phyloP scores from a whole-genome alignment of 2,113 vertebrate species.

The Arvicanthis niloticus region DNA sequence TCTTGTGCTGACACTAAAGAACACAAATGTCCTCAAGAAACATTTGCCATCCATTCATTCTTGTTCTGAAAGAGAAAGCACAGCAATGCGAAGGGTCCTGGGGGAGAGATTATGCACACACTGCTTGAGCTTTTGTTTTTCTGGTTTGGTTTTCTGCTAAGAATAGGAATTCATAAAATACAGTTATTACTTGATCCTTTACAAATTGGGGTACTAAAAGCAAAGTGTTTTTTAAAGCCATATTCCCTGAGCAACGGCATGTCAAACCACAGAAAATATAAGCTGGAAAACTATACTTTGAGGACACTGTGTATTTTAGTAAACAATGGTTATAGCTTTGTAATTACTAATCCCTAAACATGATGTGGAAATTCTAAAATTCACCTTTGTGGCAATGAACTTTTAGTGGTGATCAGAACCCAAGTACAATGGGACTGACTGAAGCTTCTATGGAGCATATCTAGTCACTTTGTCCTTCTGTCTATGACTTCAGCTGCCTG shows the following conservation, averaged over 20 bases:
- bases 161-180: not conserved
- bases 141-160: not conserved
- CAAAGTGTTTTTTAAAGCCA: not conserved
- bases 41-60: no score
- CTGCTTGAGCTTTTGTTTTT: not conserved
- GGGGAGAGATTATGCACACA: not conserved
- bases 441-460: not conserved
- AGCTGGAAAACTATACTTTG: not conserved
- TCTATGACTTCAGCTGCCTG: not conserved
- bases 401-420: not conserved
- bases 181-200: not conserved
- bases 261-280: not conserved
- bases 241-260: no score
- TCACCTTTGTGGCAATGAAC: not conserved
- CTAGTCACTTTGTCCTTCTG: not conserved
- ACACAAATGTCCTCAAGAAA: not conserved
- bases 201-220: not conserved
- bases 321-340: not conserved
- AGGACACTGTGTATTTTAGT: not conserved
- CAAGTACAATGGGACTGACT: no score
- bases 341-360: not conserved
- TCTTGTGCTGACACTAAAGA: not conserved
- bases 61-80: not conserved
- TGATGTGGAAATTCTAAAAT: not conserved
- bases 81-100: not conserved